A percentile compares a stretch with the other conserved stretches of the same genome.
Conservation (phyloP, 2,113 vertebrate genomes). For the Ictidomys tridecemlineatus region DNA sequence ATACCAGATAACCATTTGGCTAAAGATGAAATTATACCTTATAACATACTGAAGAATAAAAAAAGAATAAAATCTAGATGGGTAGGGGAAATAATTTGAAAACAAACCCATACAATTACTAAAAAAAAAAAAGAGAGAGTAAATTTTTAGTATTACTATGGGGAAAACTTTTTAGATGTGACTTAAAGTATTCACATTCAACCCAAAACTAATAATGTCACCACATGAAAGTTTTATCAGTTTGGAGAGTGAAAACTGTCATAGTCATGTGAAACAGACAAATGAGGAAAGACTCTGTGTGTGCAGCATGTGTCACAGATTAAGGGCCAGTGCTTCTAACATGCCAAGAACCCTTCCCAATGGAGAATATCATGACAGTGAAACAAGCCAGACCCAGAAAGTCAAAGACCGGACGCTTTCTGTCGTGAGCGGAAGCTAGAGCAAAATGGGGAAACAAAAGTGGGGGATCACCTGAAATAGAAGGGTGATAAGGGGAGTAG, state of each 20-base stretch:
- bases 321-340: neutral
- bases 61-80: neutral
- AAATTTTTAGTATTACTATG: neutral
- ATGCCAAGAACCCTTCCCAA: neutral
- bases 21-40: slow-evolving; percentile 5
- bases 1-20: neutral
- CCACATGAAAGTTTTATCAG: neutral
- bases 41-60: neutral
- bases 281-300: neutral
- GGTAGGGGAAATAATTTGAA: slow-evolving; percentile 13
- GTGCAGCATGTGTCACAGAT: neutral
- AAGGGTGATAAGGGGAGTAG: too few relatives aligned
- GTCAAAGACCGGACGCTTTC: too few relatives aligned
- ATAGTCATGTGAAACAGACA: neutral
- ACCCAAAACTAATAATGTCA: neutral
- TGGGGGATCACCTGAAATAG: too few relatives aligned
- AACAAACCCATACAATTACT: neutral
- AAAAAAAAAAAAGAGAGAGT: neutral
- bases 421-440: too few relatives aligned
- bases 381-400: too few relatives aligned
- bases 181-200: neutral
- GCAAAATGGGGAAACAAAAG: too few relatives aligned
- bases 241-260: neutral
- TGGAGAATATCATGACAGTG: too few relatives aligned
- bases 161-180: neutral